Conservation (phyloP, 1,140 invertebrate species). For the Sinonovacula constricta region DNA sequence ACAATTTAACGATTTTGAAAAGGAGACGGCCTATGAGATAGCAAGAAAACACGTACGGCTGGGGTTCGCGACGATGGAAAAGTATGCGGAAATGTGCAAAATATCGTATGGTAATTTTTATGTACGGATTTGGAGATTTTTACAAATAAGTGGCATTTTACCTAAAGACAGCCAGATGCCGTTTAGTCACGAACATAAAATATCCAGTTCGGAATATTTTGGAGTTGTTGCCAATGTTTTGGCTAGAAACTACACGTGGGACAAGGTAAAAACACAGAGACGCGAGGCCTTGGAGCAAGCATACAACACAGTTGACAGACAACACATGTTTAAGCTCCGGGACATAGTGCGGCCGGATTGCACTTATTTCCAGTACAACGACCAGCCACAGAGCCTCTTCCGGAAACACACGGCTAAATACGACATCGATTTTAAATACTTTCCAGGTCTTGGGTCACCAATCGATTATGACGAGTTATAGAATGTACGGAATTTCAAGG, state of each 20-base stretch:
- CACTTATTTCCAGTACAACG: constrained; percentile 22
- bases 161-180: constrained; percentile 17
- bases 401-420: no score
- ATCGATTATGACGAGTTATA: no score
- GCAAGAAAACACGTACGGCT: constrained; percentile 5
- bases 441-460: no score
- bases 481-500: no score
- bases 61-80: constrained; percentile 11
- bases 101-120: constrained; percentile 19
- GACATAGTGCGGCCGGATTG: constrained; percentile 28
- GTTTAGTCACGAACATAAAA: background rate
- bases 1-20: constrained; percentile 20
- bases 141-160: constrained; percentile 32
- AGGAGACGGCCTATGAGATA: background rate
- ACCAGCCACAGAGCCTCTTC: constrained; percentile 2
- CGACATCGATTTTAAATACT: no score
- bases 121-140: constrained; percentile 22
- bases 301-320: constrained; percentile 2
- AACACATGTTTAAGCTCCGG: constrained; percentile 4
- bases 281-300: constrained; percentile 20
- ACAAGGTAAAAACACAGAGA: constrained; percentile 22
- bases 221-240: background rate
- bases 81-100: constrained; percentile 11
- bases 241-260: background rate
- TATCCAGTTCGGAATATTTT: background rate